Evolutionary conservation across 2,113 vertebrate genomes (phyloP).

Genomic region (Scolopax mira): DNA sequence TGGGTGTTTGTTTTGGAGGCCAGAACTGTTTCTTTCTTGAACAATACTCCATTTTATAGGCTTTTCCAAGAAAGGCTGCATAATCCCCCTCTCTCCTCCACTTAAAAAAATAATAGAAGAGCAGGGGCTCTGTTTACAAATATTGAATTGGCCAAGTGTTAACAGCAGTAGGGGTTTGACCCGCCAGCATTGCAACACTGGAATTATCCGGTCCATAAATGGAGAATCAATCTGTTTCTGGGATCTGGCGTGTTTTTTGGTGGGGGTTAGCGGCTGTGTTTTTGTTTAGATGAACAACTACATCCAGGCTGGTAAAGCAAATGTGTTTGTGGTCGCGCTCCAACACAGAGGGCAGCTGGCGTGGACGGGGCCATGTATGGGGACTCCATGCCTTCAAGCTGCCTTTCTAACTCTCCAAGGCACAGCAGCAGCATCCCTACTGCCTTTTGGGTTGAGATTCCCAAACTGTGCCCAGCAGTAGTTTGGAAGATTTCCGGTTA

Average conservation of each 20-base stretch:
- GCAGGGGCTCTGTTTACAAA: background rate
- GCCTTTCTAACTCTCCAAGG: background rate
- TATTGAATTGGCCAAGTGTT: background rate
- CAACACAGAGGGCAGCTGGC: background rate
- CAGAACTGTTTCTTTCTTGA: background rate
- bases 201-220: background rate
- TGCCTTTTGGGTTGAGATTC: accelerated
- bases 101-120: background rate
- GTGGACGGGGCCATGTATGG: accelerated
- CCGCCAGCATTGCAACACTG: background rate
- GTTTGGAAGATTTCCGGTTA: background rate
- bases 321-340: background rate
- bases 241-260: background rate
- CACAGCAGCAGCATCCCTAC: background rate
- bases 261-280: background rate
- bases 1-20: background rate
- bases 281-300: slow-evolving; percentile 13
- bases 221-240: background rate
- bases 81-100: background rate
- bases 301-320: background rate
- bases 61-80: background rate
- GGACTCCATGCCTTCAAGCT: background rate
- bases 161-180: background rate
- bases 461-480: accelerated
- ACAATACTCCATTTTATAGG: background rate